Evolutionary conservation across 2,113 vertebrate genomes (phyloP), one percentile per base, ranked within the genome.

Genomic region (Apodemus sylvaticus): DNA sequence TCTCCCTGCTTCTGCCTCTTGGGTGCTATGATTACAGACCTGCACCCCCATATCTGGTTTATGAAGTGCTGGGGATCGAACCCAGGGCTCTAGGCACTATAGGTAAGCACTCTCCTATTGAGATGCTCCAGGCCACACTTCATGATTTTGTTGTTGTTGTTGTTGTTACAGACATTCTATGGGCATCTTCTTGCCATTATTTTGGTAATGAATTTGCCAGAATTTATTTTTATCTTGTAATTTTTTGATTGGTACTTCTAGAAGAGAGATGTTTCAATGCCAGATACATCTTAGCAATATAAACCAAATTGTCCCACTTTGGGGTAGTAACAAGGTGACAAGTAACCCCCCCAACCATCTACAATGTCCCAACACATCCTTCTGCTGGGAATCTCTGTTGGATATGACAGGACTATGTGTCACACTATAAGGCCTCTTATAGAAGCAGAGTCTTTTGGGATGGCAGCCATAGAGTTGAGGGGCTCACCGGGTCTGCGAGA

Each of bases 401-500:
- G 64, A 0, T 3, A 36, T 5, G 2, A 4, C 20, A 36, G 45
- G 39, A 14, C 3, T 26, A 14, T 1, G 1, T 55, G 16, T 39
- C 58, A 60, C 36, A 0, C 5, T 19, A 20, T 31, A 90, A 22
- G 31, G 58, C 22, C 11, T 58, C 20, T 83, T 19, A 9, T 11
- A 17, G 31, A 45, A 8, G 45, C 55, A 77, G 74, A 29, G 14
- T 55, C 51, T 90, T n/a, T 68, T 60, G 58, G 8, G 12, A 64
- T 68, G 10, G 19, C 10, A 1, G 48, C 62, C 13, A 16, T 13
- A 14, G n/a, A 71, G 13, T 6, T 92, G 34, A 70, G 51, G 34
- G 51, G 51, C 22, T 45, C 6, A 0, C 8, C 24, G 17, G 36
- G 20, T 5, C 24, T 1, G 0, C 10, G 7, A 1, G 8, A 2